Conservation (phyloP, 2,797 vertebrate species). For the Micromesistius poutassou region DNA sequence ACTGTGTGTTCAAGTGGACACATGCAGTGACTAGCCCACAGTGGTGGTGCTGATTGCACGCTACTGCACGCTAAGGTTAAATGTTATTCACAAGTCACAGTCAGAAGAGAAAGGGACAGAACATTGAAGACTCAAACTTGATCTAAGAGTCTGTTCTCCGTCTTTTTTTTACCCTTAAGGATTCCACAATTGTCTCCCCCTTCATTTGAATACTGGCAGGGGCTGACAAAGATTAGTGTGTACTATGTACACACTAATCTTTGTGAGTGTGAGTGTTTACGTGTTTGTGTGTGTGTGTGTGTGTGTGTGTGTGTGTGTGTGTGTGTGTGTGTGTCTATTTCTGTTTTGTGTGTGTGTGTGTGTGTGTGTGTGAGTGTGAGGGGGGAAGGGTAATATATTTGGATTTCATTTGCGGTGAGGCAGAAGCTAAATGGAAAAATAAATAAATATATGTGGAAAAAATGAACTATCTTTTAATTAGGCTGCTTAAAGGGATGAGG, state of each 20-base stretch:
- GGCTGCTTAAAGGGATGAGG: conserved; percentile 71
- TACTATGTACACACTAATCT: no score
- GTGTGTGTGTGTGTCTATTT: no score
- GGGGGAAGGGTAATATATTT: conserved; percentile 28
- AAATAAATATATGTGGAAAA: conserved; percentile 48
- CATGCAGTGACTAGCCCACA: not conserved
- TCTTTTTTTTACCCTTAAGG: conserved; percentile 18
- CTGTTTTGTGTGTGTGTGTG: not conserved
- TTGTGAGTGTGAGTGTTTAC: not conserved
- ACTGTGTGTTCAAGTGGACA: conserved; percentile 25
- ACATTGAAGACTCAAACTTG: conserved; percentile 15
- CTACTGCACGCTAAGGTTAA: not conserved
- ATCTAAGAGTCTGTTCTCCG: conserved; percentile 3
- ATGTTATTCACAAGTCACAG: conserved; percentile 8
- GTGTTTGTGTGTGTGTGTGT: not conserved
- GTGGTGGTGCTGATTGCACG: not conserved
- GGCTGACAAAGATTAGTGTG: conserved; percentile 11
- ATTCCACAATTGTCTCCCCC: conserved; percentile 15
- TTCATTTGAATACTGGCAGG: conserved; percentile 40
- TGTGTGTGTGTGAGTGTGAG: not conserved
- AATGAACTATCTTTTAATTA: conserved; percentile 72
- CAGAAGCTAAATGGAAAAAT: conserved; percentile 51
- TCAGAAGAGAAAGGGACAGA: conserved; percentile 20
- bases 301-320: not conserved
- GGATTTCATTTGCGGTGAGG: conserved; percentile 39